Conservation (phyloP, 2,888 invertebrate genomes). For the Callyntrura guangdongensis region DNA sequence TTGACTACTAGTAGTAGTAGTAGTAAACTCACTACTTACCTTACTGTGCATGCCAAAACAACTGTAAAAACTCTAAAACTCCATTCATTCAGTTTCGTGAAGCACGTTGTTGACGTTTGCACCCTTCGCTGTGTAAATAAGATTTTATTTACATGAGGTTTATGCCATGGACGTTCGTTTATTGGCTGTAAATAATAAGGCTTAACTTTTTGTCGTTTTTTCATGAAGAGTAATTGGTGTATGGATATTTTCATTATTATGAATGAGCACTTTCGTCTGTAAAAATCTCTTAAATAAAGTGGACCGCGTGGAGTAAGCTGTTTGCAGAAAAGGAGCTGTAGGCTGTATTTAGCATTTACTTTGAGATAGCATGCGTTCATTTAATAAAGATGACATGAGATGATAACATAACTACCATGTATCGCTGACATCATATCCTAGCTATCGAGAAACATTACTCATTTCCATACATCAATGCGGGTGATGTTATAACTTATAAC, state of each 20-base stretch:
- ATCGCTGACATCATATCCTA: constrained; percentile 18
- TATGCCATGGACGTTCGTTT: background rate
- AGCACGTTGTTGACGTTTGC: no score
- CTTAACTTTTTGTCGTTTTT: background rate
- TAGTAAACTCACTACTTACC: no score
- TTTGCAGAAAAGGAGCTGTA: background rate
- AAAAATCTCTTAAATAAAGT: background rate
- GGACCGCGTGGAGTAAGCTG: background rate
- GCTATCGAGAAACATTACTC: constrained; percentile 22
- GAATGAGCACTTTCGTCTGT: background rate
- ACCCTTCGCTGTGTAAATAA: no score
- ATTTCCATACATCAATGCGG: background rate
- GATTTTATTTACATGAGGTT: background rate
- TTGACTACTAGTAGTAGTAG: no score
- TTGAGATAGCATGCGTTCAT: background rate
- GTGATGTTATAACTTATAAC: no score
- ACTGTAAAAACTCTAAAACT: no score
- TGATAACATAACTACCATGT: constrained; percentile 22
- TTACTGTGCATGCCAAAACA: no score
- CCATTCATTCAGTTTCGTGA: no score
- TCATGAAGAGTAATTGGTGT: background rate
- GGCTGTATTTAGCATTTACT: background rate
- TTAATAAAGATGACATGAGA: constrained; percentile 43
- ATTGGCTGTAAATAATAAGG: background rate
- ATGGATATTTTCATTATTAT: constrained; percentile 27